Base-by-base conservation (phyloP, 2,888 invertebrate genomes). In the Oscheius sp. region DNA sequence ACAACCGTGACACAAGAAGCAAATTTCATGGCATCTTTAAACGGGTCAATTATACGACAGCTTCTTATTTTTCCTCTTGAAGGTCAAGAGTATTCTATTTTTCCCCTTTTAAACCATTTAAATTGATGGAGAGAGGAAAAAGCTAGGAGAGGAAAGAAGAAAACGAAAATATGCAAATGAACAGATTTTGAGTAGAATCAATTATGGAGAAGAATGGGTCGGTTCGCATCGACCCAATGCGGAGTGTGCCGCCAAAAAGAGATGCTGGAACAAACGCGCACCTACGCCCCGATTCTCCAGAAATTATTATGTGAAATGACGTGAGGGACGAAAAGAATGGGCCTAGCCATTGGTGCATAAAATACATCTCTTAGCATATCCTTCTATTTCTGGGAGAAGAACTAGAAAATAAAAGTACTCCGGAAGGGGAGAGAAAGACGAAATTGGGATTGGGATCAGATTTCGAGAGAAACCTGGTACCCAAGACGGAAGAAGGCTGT, bases 161-260 rank as follows among this genome's bases (percentile, higher is more conserved):
- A 35, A 35, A 35, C 35, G 35, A 3, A 35, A 35, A 35, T 35
- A 35, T 35, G 35, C 35, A 35, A 35, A 35, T 46, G 25, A 49
- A 52, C n/a, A 52, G 66, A 66, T 66, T 66, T 66, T 64, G 64
- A 46, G 45, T 45, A 25, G 52, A 66, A 66, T 66, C 66, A 66
- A 66, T 66, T 66, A 66, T 66, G 66, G 66, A 49, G 66, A 52
- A 66, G 66, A 66, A 66, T 49, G 66, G 66, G 66, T 66, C 49
- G 66, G 66, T 66, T 66, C 66, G 66, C 66, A 66, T 66, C 66
- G 66, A 66, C 66, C 66, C 61, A 61, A 25, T 13, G 58, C 58
- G 29, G 27, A 27, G 29, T 6, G 35, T 35, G 35, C 35, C 35
- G 35, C 35, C 35, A 35, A 35, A 35, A 35, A 35, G 35, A 35